Evolutionary conservation across 1,140 invertebrate genomes (phyloP).

Genomic region (Danaus plexippus): DNA sequence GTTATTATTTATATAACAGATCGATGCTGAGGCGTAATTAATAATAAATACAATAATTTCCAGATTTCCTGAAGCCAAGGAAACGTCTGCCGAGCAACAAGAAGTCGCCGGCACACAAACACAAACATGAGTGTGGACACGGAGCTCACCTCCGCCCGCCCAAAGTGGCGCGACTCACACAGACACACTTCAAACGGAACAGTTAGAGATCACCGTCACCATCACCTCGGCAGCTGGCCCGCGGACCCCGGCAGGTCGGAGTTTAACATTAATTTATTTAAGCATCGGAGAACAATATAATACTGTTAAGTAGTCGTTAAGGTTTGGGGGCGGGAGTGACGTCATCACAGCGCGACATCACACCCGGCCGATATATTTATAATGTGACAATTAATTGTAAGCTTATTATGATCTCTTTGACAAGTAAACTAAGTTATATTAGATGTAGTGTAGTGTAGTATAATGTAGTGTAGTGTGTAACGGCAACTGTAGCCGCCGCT

Average conservation of each 20-base stretch:
- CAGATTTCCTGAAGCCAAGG: conserved; percentile 67
- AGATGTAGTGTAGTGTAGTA: conserved; percentile 23
- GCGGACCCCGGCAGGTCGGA: too few species aligned
- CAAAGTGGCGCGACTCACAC: conserved; percentile 55
- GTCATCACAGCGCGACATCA: conserved; percentile 37
- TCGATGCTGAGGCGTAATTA: too few species aligned
- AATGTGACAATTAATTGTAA: conserved; percentile 63
- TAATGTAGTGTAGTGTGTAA: too few species aligned
- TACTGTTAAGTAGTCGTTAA: conserved; percentile 68
- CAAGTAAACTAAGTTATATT: conserved; percentile 62
- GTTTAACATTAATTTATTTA: too few species aligned
- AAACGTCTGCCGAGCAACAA: conserved; percentile 56
- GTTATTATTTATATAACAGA: too few species aligned
- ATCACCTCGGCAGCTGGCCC: background rate
- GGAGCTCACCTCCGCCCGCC: conserved; percentile 58
- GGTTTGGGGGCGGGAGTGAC: conserved; percentile 36
- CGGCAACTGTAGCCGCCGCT: too few species aligned
- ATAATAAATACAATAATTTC: conserved; percentile 22
- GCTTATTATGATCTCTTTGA: conserved; percentile 70
- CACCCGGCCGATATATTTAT: conserved; percentile 41
- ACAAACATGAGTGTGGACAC: conserved; percentile 56
- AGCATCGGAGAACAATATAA: conserved; percentile 49
- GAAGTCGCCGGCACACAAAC: conserved; percentile 55
- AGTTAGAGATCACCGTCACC: conserved; percentile 38
- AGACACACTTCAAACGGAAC: conserved; percentile 53